Evolutionary conservation across 2,797 vertebrate genomes (phyloP).

Genomic region (Ctenopoma multispine): DNA sequence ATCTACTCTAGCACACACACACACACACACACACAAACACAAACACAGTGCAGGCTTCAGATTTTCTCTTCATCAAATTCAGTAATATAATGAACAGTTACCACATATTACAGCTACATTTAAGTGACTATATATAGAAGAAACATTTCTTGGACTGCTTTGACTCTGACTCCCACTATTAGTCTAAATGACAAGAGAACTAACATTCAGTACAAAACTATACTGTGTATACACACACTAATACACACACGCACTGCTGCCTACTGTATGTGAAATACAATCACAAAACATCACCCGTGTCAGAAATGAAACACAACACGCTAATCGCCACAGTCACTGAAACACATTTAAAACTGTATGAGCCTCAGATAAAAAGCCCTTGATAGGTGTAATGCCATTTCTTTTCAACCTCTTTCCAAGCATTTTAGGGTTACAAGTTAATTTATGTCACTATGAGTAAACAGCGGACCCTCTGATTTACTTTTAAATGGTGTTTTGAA

Average conservation of each 20-base stretch:
- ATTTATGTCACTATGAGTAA: slow-evolving; percentile 61
- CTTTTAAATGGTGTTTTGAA: slow-evolving; percentile 75
- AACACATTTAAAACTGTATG: slow-evolving; percentile 8
- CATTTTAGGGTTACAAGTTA: slow-evolving; percentile 47
- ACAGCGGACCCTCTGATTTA: slow-evolving; percentile 59
- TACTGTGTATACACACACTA: not conserved
- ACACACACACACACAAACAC: not conserved
- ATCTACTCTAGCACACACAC: slow-evolving; percentile 6
- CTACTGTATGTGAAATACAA: slow-evolving; percentile 35
- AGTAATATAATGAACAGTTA: slow-evolving; percentile 28
- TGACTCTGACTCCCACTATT: slow-evolving; percentile 28
- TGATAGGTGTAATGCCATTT: not conserved
- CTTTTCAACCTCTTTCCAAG: slow-evolving; percentile 3
- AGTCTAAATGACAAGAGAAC: slow-evolving; percentile 4
- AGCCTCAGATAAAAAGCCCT: slow-evolving; percentile 6
- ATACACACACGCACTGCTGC: slow-evolving; percentile 9
- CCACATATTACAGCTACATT: slow-evolving; percentile 23
- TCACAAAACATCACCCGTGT: slow-evolving; percentile 50
- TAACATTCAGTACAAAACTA: slow-evolving; percentile 1
- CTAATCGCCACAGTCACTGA: slow-evolving; percentile 40
- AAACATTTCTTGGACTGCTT: slow-evolving; percentile 40
- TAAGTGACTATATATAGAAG: slow-evolving; percentile 32
- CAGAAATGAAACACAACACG: slow-evolving; percentile 51
- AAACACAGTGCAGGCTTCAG: not conserved
- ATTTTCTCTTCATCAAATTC: slow-evolving; percentile 41